Evolutionary conservation across 92 coral and sea anemone species (phyloP), one percentile per base, ranked within the genome.

Genomic region (Epizoanthus ramosus): DNA sequence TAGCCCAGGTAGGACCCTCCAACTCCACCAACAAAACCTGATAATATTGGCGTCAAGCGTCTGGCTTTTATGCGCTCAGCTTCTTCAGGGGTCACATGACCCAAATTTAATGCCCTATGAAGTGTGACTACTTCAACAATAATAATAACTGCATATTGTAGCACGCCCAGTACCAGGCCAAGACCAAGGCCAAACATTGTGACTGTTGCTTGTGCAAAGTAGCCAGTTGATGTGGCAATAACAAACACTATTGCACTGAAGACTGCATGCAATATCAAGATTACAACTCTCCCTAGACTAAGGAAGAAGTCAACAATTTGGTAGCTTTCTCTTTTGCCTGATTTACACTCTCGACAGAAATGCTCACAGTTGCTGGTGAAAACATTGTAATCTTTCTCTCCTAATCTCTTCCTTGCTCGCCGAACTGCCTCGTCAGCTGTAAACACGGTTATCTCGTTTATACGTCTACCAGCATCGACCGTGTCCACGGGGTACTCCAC

Each of bases 21-120:
- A 23, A 89, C 91, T 56, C 88, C 89, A 19, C 97, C 98, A 59
- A 91, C 88, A 81, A 93, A 93, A 41, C 98, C 98, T 8, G 74
- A 28, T 67, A 91, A 89, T 21, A 91, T 86, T 18, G 93, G 93
- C 7, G 98, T 91, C n/a, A 93, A 86, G 31, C 98, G 83, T 53
- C 92, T 91, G 15, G 98, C 98, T 74, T 93, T 93, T 79, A 93
- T 92, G 61, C 92, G 86, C 80, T 93, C 98, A 10, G 98, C 98
- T 59, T 93, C 98, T 53, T 66, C 90, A 14, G 98, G 89, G 0
- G 98, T 91, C 79, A 93, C 93, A 50, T 93, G 90, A 45, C 98
- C 98, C 65, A 88, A 76, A 57, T 47, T 73, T 79, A 76, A 89
- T 5, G 98, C 98, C 67, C 70, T 74, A 75, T 93, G 91, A 12